Base-by-base conservation (phyloP, 2,113 vertebrate genomes). In the Crypturellus undulatus region DNA sequence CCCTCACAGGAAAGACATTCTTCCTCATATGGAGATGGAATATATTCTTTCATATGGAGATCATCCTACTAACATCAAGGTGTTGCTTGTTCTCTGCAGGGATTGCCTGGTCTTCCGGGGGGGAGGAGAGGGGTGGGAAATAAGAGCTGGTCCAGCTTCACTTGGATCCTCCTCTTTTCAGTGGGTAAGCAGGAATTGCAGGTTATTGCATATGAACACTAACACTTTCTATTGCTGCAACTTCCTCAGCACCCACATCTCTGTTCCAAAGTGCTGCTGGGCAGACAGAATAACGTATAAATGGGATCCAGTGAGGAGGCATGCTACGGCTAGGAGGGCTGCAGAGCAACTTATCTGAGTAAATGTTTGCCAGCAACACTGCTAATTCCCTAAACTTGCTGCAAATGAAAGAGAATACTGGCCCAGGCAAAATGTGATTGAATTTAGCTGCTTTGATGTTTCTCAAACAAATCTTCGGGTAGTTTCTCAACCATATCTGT, bases 401-500 rank as follows among this genome's bases (percentile, higher is more conserved):
- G 25, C 76, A 95, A 90, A 84, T 84, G 78, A 80, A 94, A 95
- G 24, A 86, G 38, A 79, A 43, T 80, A 84, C 73, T 71, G 64
- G 70, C 47, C 11, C 9, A 17, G 60, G 82, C 14, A 73, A 85
- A 89, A 79, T 88, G 60, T 76, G 86, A 93, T 94, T 95, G 90
- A 95, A 94, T 87, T 79, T 73, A 64, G 54, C 32, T 3, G 25
- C 81, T 62, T 54, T 89, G 78, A 89, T 88, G 67, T 95, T 94
- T 87, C 95, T 94, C 84, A 81, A 94, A 92, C 84, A 96, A 93
- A 93, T 63, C 63, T 96, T 94, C 36, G 7, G 28, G 86, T 88
- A 49, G 73, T 95, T 97, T 90, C 82, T 90, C 45, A 87, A 36
- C 59, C 80, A 75, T 47, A 43, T 85, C 89, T 94, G 40, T 12